A percentile compares a stretch with the other conserved stretches of the same genome.
Evolutionary conservation across 1,140 invertebrate genomes (phyloP).

Genomic region (Calosoma granatense): DNA sequence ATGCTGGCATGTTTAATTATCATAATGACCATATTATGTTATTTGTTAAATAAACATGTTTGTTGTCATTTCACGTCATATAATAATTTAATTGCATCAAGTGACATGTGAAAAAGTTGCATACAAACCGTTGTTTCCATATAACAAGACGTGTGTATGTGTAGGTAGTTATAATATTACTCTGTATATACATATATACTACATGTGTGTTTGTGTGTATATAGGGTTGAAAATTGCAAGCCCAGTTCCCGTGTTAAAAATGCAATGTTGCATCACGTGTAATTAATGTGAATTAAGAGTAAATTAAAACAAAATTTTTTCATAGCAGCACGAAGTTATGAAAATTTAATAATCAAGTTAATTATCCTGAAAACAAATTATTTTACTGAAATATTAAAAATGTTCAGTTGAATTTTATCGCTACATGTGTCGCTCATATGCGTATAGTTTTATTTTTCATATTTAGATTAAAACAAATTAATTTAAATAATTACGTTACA

Average conservation of each 20-base stretch:
- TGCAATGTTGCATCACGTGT: not conserved
- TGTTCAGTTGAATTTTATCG: not conserved
- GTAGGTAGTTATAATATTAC: not conserved
- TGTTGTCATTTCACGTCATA: not conserved
- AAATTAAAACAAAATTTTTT: constrained; percentile 4
- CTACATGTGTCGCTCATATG: not conserved
- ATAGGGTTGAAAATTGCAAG: not conserved
- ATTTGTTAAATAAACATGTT: constrained; percentile 1
- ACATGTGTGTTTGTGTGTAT: not conserved
- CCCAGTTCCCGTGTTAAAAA: not conserved
- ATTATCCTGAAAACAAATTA: not conserved
- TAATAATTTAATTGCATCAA: constrained; percentile 5
- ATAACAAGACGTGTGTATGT: not conserved
- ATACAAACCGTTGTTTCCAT: not conserved
- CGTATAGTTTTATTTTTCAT: not conserved
- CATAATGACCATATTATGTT: constrained; percentile 6
- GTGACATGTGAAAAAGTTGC: constrained; percentile 1
- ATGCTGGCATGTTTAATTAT: constrained; percentile 5
- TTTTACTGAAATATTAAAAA: not conserved
- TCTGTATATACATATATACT: not conserved
- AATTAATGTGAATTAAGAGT: not conserved
- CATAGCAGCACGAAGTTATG: not conserved
- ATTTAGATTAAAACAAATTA: not conserved
- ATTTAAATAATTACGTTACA: too few relatives aligned
- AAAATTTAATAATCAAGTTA: not conserved